Conservation (phyloP, 2,797 vertebrate species). For the Vultur gryphus region DNA sequence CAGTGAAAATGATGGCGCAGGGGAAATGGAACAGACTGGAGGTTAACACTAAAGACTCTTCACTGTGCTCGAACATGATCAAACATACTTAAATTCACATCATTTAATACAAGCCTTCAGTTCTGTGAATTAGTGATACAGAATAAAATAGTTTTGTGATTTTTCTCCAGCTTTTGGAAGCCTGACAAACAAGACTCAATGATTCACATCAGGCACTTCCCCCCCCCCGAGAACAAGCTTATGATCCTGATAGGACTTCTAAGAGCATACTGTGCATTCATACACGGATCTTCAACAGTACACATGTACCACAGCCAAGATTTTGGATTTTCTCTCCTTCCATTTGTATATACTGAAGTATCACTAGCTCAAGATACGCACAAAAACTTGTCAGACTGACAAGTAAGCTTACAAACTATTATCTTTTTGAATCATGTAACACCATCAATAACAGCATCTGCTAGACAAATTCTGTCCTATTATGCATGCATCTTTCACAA, state of each 20-base stretch:
- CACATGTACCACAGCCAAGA: fast-evolving
- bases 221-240: background rate
- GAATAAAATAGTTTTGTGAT: background rate
- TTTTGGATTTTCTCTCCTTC: background rate
- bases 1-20: background rate
- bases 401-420: background rate
- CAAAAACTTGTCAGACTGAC: background rate
- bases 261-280: background rate
- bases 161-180: background rate
- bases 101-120: background rate
- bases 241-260: background rate
- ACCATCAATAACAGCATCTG: background rate
- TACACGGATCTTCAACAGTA: background rate
- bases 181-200: background rate
- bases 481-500: background rate
- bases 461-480: background rate
- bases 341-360: background rate
- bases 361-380: background rate
- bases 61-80: background rate
- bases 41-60: background rate
- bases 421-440: background rate
- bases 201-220: background rate
- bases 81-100: background rate
- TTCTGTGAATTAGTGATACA: background rate
- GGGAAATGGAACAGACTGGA: background rate